Conservation (phyloP, 2,888 invertebrate species). For the Chrysolina oricalcia region DNA sequence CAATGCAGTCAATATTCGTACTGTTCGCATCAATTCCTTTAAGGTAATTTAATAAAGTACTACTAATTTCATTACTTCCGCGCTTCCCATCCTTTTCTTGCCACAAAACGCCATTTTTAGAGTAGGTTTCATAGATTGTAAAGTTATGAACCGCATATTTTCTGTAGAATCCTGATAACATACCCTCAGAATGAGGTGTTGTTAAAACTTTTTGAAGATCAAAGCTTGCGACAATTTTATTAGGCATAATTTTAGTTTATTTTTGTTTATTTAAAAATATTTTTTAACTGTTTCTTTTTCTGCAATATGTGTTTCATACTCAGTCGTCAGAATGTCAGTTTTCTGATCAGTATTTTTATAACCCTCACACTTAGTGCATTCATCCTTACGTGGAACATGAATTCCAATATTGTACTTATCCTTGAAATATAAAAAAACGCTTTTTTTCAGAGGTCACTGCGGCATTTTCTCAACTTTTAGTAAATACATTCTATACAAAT, state of each 20-base stretch:
- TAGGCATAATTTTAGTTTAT: neutral
- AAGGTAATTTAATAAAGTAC: constrained; percentile 54
- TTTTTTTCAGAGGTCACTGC: neutral
- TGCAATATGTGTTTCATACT: neutral
- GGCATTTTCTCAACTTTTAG: constrained; percentile 6
- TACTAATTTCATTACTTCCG: constrained; percentile 52
- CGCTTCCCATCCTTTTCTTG: constrained; percentile 56
- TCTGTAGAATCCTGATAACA: constrained; percentile 55
- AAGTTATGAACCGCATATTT: constrained; percentile 62
- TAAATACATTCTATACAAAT: constrained; percentile 28
- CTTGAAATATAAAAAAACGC: constrained; percentile 21
- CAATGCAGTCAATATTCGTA: constrained; percentile 8
- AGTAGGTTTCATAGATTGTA: constrained; percentile 57
- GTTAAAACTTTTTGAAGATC: constrained; percentile 56
- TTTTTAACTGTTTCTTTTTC: constrained; percentile 19
- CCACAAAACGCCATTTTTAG: constrained; percentile 56
- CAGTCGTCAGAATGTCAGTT: too few species aligned
- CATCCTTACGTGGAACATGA: constrained; percentile 44
- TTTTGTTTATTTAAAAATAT: constrained; percentile 23
- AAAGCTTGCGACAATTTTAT: constrained; percentile 40
- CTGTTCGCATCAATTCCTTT: constrained; percentile 53
- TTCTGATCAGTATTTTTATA: constrained; percentile 26
- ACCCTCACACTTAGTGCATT: constrained; percentile 36
- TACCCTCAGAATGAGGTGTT: constrained; percentile 56
- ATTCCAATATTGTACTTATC: constrained; percentile 44